Percentiles rank a stretch among this genome's conserved stretches.
These are phyloP conservation scores for Plodia interpunctella DNA, from an alignment of 1,140 invertebrate species.

Conservation along the genomic window DNA sequence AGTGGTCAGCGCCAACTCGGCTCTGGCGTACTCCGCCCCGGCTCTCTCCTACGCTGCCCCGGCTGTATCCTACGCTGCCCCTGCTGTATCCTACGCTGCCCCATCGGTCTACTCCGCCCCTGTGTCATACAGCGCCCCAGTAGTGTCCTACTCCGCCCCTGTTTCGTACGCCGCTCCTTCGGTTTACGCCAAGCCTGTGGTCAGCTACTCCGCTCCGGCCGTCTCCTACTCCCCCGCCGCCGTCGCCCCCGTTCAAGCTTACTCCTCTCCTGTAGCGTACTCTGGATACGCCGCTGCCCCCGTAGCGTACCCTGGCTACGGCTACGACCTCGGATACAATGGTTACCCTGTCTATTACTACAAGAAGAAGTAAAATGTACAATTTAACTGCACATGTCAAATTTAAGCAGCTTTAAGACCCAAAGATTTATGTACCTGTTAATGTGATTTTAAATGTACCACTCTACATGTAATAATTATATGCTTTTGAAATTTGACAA, in stretches of 20 bases:
- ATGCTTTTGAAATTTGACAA: too few relatives aligned
- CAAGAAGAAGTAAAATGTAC: background rate
- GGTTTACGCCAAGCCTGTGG: conserved; percentile 17
- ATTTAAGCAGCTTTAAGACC: background rate
- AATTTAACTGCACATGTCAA: background rate
- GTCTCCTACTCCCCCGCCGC: background rate
- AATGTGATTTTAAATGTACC: background rate
- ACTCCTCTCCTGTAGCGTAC: background rate
- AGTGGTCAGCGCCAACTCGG: background rate
- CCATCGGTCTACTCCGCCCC: conserved; percentile 5
- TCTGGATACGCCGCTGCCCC: conserved; percentile 6
- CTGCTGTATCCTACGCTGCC: background rate
- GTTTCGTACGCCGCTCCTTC: conserved; percentile 13
- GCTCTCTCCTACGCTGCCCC: conserved; percentile 1
- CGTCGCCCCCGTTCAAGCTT: background rate
- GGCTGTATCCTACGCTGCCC: background rate
- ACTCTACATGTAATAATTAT: too few relatives aligned
- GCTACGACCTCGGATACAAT: conserved; percentile 1
- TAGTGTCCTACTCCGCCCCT: conserved; percentile 14
- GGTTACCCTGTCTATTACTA: conserved; percentile 6
- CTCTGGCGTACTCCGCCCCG: background rate
- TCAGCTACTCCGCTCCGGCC: background rate
- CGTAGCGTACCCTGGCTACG: background rate
- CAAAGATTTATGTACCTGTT: too few relatives aligned
- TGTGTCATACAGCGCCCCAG: background rate